phyloP scores from a whole-genome alignment of 2,888 invertebrate species.

The Lithosia quadra region DNA sequence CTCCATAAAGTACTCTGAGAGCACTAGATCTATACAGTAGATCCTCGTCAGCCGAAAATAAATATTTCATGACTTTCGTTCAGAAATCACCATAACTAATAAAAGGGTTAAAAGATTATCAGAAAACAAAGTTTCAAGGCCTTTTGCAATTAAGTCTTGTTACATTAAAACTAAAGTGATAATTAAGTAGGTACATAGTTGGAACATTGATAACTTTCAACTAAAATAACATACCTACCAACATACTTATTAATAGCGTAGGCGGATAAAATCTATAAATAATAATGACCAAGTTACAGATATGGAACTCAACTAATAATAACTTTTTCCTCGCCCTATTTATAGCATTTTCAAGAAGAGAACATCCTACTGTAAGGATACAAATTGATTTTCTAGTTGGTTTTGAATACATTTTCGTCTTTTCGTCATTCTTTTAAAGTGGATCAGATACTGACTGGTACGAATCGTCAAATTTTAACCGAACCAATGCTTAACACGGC shows the following conservation, averaged over 20 bases:
- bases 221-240: background rate
- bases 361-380: background rate
- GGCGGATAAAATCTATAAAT: slow-evolving; percentile 14
- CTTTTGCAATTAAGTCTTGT: slow-evolving; percentile 1
- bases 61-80: background rate
- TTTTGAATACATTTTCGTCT: background rate
- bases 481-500: background rate
- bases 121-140: slow-evolving; percentile 5
- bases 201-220: background rate
- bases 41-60: no score
- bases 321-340: background rate
- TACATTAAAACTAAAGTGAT: slow-evolving; percentile 7
- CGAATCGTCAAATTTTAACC: background rate
- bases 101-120: background rate
- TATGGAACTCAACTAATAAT: slow-evolving; percentile 1
- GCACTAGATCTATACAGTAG: no score
- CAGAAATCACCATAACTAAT: background rate
- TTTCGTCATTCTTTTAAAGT: background rate
- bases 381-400: background rate
- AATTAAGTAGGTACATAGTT: slow-evolving; percentile 13
- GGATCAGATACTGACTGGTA: background rate
- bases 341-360: no score
- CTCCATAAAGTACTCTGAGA: no score
- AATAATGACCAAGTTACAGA: slow-evolving; percentile 6
- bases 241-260: slow-evolving; percentile 14